phyloP scores from a whole-genome alignment of 2,888 invertebrate genomes.

The Mystacides longicornis region DNA sequence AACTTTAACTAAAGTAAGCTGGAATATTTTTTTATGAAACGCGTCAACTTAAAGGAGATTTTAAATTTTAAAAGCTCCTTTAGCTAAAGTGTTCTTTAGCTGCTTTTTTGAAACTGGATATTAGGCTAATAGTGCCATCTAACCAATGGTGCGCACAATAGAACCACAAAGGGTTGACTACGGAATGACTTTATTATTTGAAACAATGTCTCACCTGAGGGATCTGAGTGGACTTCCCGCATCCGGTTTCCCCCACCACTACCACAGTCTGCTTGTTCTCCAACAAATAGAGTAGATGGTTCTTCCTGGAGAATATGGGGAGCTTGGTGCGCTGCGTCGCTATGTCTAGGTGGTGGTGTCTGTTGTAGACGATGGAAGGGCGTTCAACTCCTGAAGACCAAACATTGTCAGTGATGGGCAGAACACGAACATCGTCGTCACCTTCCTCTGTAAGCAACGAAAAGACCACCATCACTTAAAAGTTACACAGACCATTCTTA shows the following conservation, averaged over 20 bases:
- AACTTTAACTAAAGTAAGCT: no score
- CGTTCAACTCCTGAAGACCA: slow-evolving; percentile 5
- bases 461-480: slow-evolving; percentile 25
- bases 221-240: slow-evolving; percentile 93
- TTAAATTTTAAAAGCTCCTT: no score
- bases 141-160: no score
- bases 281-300: slow-evolving; percentile 81
- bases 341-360: slow-evolving; percentile 73
- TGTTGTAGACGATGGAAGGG: slow-evolving; percentile 64
- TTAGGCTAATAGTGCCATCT: no score
- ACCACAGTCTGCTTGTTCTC: slow-evolving; percentile 87
- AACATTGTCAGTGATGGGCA: slow-evolving; percentile 7
- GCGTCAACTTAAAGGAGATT: no score
- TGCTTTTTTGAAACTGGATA: no score
- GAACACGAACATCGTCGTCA: slow-evolving; percentile 35
- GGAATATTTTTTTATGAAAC: no score
- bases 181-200: no score
- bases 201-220: slow-evolving; percentile 65
- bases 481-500: slow-evolving; percentile 13
- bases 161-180: no score
- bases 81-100: no score
- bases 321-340: slow-evolving; percentile 77
- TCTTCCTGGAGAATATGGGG: slow-evolving; percentile 79
- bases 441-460: slow-evolving; percentile 29
- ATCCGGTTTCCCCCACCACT: slow-evolving; percentile 90